Evolutionary conservation across 2,888 invertebrate genomes (phyloP), one percentile per base, ranked within the genome.

Genomic region (Dasypolia templi): DNA sequence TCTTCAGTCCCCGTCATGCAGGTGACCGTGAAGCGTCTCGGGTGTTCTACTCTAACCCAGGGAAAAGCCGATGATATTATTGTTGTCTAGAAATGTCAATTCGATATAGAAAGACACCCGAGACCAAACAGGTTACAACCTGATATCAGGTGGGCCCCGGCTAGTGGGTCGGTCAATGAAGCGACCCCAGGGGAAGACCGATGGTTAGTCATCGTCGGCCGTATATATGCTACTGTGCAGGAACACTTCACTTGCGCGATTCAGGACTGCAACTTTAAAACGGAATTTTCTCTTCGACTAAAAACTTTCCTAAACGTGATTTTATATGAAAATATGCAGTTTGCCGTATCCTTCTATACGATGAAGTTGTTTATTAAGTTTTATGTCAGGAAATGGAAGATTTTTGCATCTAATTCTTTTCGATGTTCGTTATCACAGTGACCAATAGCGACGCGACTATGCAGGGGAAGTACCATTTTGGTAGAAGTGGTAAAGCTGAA

Each of bases 121-220:
- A 55, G 58, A 59, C 75, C 83, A 61, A 83, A 68, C 63, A 35
- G 51, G 83, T 83, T n/a, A n/a, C 56, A 14, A 59, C 71, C 80
- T 58, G n/a, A 9, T 12, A 19, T 59, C n/a, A 55, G 53, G 51
- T 49, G 53, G 49, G 58, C 83, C 70, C 35, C 51, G 80, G 65
- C 83, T 69, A 55, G 79, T n/a, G 79, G 58, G 81, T 82, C 83
- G 68, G 81, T 83, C 79, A 51, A 83, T 75, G 83, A 82, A 82
- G 80, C 58, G 71, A 82, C 83, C 81, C 83, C 83, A 83, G 83
- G 83, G 81, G 83, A 82, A 83, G 79, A 79, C 75, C 81, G 26
- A 69, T 4, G 1, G 68, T 49, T 35, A 44, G 1, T n/a, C 49
- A 39, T 49, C 58, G 65, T 22, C 11, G 4, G 32, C 26, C 44